Evolutionary conservation across 2,797 vertebrate genomes (phyloP), one percentile per base, ranked within the genome.

Genomic region (Rachycentron canadum): DNA sequence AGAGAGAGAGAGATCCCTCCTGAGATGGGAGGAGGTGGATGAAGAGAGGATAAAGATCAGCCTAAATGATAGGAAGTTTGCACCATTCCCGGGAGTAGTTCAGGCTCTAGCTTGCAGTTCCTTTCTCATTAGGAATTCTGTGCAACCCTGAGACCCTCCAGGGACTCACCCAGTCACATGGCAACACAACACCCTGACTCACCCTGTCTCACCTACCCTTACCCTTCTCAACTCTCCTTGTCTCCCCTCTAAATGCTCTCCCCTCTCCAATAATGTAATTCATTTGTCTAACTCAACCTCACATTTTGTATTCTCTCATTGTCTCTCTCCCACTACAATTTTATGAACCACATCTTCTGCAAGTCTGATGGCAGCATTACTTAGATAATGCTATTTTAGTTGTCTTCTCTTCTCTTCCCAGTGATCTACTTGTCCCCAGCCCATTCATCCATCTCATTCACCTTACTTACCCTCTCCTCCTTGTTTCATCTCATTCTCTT

Each of bases 101-200:
- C 66, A 40, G 59, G 57, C 68, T 86, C 69, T 76, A 80, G 76
- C 87, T 90, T 73, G 83, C 76, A 65, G 65, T 57, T 83, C 66
- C 47, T 76, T 38, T 64, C 84, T 93, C 78, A 90, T 94, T 91
- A 88, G 63, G 69, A 81, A 92, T 91, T 89, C 88, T 70, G 77
- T 67, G 62, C 77, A 58, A 73, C 82, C 68, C 72, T 16, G 28
- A 59, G 40, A 83, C 50, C 69, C 75, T 81, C 57, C 17, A 7
- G 76, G 75, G 45, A 57, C 26, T 73, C 52, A 36, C 32, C 43
- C 2, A 8, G 73, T 81, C 85, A 80, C 82, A 65, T 43, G 7
- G 87, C 73, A 90, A 86, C 88, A 86, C 55, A 80, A 73, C 80
- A 69, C 72, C 70, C 49, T 26, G 69, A 53, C 76, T 82, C 52